Evolutionary conservation across 2,888 invertebrate species (phyloP).

Genomic region (Phortica magna): DNA sequence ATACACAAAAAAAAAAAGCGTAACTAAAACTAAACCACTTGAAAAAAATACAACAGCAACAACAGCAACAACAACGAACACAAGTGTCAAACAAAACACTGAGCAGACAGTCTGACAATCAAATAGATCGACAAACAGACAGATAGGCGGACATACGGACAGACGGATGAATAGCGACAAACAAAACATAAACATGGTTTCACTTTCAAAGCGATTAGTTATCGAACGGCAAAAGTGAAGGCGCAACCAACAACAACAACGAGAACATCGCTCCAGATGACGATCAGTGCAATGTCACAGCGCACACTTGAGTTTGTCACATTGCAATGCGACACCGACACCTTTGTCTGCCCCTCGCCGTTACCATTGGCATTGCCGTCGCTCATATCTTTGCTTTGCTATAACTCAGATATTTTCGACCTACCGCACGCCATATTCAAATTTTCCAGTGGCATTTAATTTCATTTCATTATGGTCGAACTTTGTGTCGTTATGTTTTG

Average conservation of each 20-base stretch:
- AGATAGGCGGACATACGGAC: neutral
- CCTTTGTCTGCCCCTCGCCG: neutral
- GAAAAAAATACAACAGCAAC: neutral
- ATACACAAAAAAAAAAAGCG: neutral
- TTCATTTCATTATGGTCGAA: neutral
- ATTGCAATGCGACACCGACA: neutral
- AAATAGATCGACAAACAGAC: conserved; percentile 8
- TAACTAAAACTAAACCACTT: neutral
- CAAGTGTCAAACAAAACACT: conserved; percentile 1
- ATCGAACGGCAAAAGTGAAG: conserved; percentile 53
- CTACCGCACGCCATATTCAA: neutral
- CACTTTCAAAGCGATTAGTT: conserved; percentile 72
- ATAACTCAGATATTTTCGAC: neutral
- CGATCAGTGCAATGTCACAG: neutral
- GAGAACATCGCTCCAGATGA: neutral
- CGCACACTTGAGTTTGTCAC: conserved; percentile 9
- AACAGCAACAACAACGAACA: neutral
- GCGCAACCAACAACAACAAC: neutral
- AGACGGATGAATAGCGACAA: conserved; percentile 18
- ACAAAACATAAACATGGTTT: conserved; percentile 70
- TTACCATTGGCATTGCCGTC: neutral
- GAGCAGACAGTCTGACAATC: conserved; percentile 4
- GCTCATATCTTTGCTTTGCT: neutral
- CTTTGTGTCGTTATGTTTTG: conserved; percentile 1
- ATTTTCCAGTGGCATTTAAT: conserved; percentile 18